phyloP scores from a whole-genome alignment of 2,888 invertebrate genomes.

The Trachelus stipa region DNA sequence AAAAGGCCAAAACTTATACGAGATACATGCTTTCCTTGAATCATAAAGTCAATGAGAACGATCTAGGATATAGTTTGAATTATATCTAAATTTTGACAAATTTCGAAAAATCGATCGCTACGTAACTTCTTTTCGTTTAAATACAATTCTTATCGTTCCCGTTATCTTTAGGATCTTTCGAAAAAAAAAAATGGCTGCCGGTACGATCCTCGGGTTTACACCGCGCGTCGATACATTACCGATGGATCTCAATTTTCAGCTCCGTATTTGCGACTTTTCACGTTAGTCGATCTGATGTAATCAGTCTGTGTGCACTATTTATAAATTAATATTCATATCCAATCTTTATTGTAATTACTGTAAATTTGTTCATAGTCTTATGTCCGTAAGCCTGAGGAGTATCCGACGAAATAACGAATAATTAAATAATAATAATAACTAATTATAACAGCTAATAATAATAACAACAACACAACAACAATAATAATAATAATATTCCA shows the following conservation, averaged over 20 bases:
- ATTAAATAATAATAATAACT: constrained; percentile 14
- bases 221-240: neutral
- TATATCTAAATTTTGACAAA: neutral
- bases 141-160: neutral
- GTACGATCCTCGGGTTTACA: constrained; percentile 2
- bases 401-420: constrained; percentile 24
- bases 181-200: neutral
- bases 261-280: constrained; percentile 14
- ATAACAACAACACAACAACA: constrained; percentile 33
- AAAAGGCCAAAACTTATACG: neutral
- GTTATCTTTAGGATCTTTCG: neutral
- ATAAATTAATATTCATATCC: constrained; percentile 49
- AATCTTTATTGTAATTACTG: constrained; percentile 56
- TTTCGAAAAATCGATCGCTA: neutral
- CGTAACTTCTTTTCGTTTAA: neutral
- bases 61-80: neutral
- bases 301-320: constrained; percentile 51
- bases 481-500: constrained; percentile 36
- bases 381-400: constrained; percentile 32
- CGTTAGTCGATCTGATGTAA: constrained; percentile 45
- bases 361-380: constrained; percentile 60
- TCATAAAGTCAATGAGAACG: neutral
- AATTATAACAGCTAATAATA: constrained; percentile 36
- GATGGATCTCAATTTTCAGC: constrained; percentile 18
- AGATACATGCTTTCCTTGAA: neutral